Evolutionary conservation across 1,140 invertebrate species (phyloP).

Genomic region (Zaprionus tsacasi): DNA sequence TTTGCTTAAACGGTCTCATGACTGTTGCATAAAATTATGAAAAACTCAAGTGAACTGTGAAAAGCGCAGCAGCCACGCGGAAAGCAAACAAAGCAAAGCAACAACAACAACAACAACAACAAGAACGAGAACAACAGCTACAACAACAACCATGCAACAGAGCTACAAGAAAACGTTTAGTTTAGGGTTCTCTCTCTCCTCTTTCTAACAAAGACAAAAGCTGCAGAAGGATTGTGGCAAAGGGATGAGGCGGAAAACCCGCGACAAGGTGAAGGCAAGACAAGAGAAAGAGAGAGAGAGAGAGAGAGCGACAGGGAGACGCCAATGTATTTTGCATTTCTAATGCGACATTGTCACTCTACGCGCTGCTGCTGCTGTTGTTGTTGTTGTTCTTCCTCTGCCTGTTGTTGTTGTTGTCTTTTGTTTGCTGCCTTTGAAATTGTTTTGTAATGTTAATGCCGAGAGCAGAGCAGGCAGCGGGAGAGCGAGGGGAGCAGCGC

Average conservation of each 20-base stretch:
- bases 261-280: not conserved
- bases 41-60: constrained; percentile 60
- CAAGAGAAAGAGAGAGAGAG: not conserved
- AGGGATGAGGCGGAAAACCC: not conserved
- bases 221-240: not conserved
- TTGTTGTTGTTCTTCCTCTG: not conserved
- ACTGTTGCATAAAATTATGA: constrained; percentile 56
- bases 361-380: not conserved
- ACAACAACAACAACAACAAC: constrained; percentile 28
- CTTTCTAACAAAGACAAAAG: constrained; percentile 17
- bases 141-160: constrained; percentile 24
- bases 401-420: constrained; percentile 39
- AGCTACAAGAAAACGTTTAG: constrained; percentile 36
- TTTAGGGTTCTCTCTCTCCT: constrained; percentile 20
- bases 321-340: constrained; percentile 70
- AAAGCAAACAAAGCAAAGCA: constrained; percentile 25
- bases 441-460: constrained; percentile 80
- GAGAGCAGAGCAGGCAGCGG: not conserved
- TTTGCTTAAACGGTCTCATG: not conserved
- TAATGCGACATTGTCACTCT: constrained; percentile 59
- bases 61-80: constrained; percentile 57
- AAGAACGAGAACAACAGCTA: constrained; percentile 11
- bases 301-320: constrained; percentile 12
- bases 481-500: not conserved
- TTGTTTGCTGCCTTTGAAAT: constrained; percentile 57